Evolutionary conservation across 2,113 vertebrate species (phyloP), one percentile per base, ranked within the genome.

Genomic region (Smithornis capensis): DNA sequence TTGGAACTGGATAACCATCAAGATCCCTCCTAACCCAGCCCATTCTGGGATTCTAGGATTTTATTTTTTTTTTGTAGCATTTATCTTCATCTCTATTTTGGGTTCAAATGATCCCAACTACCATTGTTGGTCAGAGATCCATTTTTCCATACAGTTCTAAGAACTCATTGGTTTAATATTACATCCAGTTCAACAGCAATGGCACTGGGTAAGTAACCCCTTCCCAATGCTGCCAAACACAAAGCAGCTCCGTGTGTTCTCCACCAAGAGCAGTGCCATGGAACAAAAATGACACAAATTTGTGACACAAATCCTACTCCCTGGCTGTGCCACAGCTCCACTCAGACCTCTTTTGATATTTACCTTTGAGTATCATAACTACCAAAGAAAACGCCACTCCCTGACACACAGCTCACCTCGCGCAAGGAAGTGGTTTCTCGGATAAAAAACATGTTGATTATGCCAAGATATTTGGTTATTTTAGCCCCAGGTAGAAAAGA

Each of bases 401-500:
- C 53, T 76, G 68, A 13, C 38, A 69, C 3, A 29, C 38, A 68
- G 57, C 97, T 97, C 98, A 99, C 99, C 99, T 99, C 99, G 55
- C 99, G 98, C 53, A 99, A 97, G 14, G 99, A 99, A 47, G 99
- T 99, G 9, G 99, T 99, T 97, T 99, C 99, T 87, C 99, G 97
- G 94, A 99, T 99, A 90, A 99, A 99, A 97, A 99, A 99, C 99
- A 99, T 99, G 97, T 99, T 99, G 98, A 99, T 99, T 97, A 99
- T 99, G 24, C 99, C 99, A 5, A 99, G 99, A 75, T 99, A 99
- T 59, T 99, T 99, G 40, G 99, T 98, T 96, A 99, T 99, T 97
- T 99, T 99, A 16, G 98, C 98, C 91, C 99, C 98, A 31, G 99
- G 99, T 44, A 99, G 98, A 89, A 99, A 99, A 71, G 99, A 99